These are phyloP conservation scores for Resseliella maxima DNA, from an alignment of 2,888 invertebrate species.

Conservation along the genomic window DNA sequence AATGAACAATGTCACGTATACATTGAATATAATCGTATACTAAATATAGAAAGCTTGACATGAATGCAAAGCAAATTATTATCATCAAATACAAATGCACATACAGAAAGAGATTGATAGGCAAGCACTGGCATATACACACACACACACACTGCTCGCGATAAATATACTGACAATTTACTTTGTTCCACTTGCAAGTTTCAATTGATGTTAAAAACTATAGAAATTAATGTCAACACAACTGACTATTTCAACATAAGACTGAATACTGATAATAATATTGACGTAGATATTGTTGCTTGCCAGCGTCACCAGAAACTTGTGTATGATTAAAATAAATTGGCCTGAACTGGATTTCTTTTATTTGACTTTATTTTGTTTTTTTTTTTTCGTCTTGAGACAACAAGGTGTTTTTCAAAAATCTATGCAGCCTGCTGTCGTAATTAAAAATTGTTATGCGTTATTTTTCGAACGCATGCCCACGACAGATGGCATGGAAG, in stretches of 20 bases:
- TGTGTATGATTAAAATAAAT: too few species aligned
- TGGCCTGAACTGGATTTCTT: neutral
- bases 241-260: neutral
- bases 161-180: too few species aligned
- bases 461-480: conserved; percentile 19
- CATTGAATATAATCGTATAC: neutral
- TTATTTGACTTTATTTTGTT: neutral
- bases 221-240: too few species aligned
- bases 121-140: too few species aligned
- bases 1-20: conserved; percentile 38
- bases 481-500: conserved; percentile 11
- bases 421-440: conserved; percentile 26
- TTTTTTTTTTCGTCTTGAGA: too few species aligned
- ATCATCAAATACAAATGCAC: neutral
- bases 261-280: neutral
- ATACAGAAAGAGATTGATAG: too few species aligned
- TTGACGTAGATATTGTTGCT: neutral
- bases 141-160: too few species aligned
- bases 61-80: neutral
- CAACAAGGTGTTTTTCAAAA: neutral
- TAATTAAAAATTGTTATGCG: neutral
- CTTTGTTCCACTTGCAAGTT: too few species aligned
- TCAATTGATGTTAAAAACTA: too few species aligned
- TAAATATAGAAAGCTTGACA: neutral
- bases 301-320: too few species aligned